Evolutionary conservation across 1,140 invertebrate genomes (phyloP), one percentile per base, ranked within the genome.

Genomic region (Mamestra configurata): DNA sequence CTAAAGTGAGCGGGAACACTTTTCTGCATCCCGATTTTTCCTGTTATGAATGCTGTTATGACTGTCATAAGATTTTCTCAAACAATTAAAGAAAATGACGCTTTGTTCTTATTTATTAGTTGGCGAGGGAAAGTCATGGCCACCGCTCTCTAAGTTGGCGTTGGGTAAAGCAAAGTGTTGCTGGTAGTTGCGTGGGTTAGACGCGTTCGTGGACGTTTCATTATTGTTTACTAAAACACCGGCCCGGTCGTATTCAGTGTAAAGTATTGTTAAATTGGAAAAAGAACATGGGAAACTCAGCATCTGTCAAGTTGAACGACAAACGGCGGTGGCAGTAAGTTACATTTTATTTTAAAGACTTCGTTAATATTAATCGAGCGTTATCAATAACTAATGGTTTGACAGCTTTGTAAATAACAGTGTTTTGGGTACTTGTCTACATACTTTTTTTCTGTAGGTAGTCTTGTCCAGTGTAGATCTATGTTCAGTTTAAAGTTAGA

Each of bases 321-420:
- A 92, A 94, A 84, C 89, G 87, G 79, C 89, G 87, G 64, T 94
- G 92, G 91, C 87, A 92, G 92, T 94, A 89, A 94, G 92, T 91
- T 49, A 43, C 49, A 31, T 18, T 37, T 20, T 40, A 11, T 46
- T 27, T 24, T 22, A 15, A 18, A 43, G n/a, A 43, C 37, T 66
- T 37, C 10, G 8, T 49, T 27, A 1, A 35, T 55, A n/a, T n/a
- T n/a, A n/a, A n/a, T n/a, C n/a, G n/a, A n/a, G n/a, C n/a, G n/a
- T n/a, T n/a, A n/a, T n/a, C n/a, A n/a, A 31, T 31, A 31, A 5
- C 5, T 31, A 5, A 5, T 53, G 20, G n/a, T 53, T 18, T 27
- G 46, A 7, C 11, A 22, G 4, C 8, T n/a, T 55, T 24, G 8
- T 55, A 18, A 55, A n/a, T 55, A 24, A 55, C 20, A 10, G 6